Evolutionary conservation across 1,140 invertebrate species (phyloP).

Genomic region (Drosophila saltans): DNA sequence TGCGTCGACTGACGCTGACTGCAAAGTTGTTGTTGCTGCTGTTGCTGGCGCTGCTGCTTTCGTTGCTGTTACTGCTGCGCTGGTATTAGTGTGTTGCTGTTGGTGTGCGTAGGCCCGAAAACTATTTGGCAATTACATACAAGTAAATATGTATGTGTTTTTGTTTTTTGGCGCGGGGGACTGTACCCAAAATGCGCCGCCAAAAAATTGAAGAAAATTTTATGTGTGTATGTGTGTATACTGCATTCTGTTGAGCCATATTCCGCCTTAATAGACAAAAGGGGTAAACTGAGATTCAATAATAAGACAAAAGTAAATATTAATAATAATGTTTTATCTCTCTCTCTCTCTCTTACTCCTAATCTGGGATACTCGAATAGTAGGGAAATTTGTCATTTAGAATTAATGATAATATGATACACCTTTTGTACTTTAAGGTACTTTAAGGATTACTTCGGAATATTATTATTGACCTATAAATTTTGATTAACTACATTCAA

Average conservation of each 20-base stretch:
- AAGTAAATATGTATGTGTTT: conserved; percentile 35
- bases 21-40: conserved; percentile 47
- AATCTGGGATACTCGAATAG: too few species aligned
- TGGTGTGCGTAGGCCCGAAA: conserved; percentile 69
- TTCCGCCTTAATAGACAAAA: neutral
- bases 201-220: conserved; percentile 34
- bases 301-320: too few species aligned
- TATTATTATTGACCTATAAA: too few species aligned
- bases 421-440: too few species aligned
- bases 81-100: conserved; percentile 16
- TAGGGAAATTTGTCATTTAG: too few species aligned
- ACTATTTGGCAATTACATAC: conserved; percentile 78
- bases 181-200: conserved; percentile 33
- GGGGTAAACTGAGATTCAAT: too few species aligned
- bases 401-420: too few species aligned
- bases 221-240: conserved; percentile 60
- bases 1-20: conserved; percentile 52
- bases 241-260: conserved; percentile 63
- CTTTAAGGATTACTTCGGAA: too few species aligned
- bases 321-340: too few species aligned
- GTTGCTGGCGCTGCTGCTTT: conserved; percentile 23
- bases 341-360: too few species aligned
- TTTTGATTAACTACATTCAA: too few species aligned
- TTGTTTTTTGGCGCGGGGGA: conserved; percentile 30
- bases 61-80: conserved; percentile 31